Percentiles rank a stretch among this genome's conserved stretches.
Evolutionary conservation across 2,888 invertebrate genomes (phyloP).

Genomic region (Cataglyphis albicans): DNA sequence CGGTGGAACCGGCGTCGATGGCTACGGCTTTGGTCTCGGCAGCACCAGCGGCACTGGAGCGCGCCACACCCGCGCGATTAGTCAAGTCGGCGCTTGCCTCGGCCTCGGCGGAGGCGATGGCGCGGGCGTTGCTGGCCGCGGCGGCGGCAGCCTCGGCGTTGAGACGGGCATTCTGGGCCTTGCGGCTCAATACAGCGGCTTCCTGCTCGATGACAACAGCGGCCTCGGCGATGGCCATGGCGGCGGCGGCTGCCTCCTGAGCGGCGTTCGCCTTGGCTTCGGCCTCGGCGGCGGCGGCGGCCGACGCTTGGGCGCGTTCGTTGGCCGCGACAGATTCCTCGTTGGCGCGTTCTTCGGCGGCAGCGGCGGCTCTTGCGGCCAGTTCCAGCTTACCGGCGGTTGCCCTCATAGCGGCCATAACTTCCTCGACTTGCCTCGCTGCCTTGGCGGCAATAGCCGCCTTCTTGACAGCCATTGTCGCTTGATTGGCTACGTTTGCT

Average conservation of each 20-base stretch:
- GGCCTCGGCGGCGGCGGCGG: slow-evolving; percentile 45
- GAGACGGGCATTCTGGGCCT: not conserved
- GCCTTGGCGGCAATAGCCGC: not conserved
- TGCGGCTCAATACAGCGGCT: not conserved
- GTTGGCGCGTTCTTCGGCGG: slow-evolving; percentile 30
- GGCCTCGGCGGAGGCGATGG: slow-evolving; percentile 45
- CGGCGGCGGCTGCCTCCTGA: not conserved
- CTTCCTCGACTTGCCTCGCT: not conserved
- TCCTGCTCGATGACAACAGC: slow-evolving; percentile 10
- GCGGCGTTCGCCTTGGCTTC: slow-evolving; percentile 47
- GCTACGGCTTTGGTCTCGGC: slow-evolving; percentile 42
- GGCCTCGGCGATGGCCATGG: not conserved
- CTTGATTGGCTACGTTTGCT: not conserved
- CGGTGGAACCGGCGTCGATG: slow-evolving; percentile 39
- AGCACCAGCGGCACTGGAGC: slow-evolving; percentile 43
- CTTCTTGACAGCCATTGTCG: not conserved
- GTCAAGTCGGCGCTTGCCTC: slow-evolving; percentile 19
- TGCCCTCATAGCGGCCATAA: not conserved
- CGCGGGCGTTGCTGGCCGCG: slow-evolving; percentile 19
- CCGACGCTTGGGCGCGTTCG: slow-evolving; percentile 19
- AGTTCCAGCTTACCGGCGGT: slow-evolving; percentile 23
- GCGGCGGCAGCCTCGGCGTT: slow-evolving; percentile 25
- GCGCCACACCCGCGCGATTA: slow-evolving; percentile 47
- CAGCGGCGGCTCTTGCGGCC: not conserved
- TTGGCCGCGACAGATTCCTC: slow-evolving; percentile 41